Evolutionary conservation across 2,113 vertebrate species (phyloP), one percentile per base, ranked within the genome.

Genomic region (Bubalus kerabau): DNA sequence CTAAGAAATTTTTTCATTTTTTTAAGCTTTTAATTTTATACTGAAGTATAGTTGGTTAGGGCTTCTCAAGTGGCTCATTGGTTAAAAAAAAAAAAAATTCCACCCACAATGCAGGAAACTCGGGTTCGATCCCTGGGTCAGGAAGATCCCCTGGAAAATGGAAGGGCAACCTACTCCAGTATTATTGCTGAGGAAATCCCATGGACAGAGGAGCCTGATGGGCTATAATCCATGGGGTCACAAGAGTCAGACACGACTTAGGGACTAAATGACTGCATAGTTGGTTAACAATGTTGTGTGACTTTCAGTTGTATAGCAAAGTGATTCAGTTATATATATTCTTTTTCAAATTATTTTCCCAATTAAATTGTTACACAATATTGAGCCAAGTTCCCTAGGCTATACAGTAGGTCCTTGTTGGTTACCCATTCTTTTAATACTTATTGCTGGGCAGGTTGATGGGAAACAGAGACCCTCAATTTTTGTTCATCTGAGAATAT

Each of bases 71-170:
- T 71, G n/a, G 19, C n/a, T 71, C 67, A 71, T n/a, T 71, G 67
- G 10, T 12, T 1, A 15, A 62, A 60, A n/a, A 64, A 32, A 19
- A n/a, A 71, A 36, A 71, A 23, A 59, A 26, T 26, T 59, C 1
- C 10, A 12, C n/a, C 67, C 23, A n/a, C 10, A 40, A 23, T 23
- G 19, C 0, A 1, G 19, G 67, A 40, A 23, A 71, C n/a, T 40
- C 0, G 0, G 67, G 0, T 71, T 40, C 5, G 0, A 40, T 40
- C n/a, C n/a, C 17, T 71, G 10, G n/a, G 10, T 71, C 19, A 71
- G 19, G 9, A 40, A 71, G n/a, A 71, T 40, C 9, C 67, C n/a
- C n/a, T 23, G 67, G 67, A 71, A 9, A 36, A 21, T 71, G 67
- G n/a, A 71, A 40, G 19, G 67, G n/a, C 10, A 36, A 40, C 67